phyloP scores from a whole-genome alignment of 1,140 invertebrate genomes.

The Cotesia chilonis region DNA sequence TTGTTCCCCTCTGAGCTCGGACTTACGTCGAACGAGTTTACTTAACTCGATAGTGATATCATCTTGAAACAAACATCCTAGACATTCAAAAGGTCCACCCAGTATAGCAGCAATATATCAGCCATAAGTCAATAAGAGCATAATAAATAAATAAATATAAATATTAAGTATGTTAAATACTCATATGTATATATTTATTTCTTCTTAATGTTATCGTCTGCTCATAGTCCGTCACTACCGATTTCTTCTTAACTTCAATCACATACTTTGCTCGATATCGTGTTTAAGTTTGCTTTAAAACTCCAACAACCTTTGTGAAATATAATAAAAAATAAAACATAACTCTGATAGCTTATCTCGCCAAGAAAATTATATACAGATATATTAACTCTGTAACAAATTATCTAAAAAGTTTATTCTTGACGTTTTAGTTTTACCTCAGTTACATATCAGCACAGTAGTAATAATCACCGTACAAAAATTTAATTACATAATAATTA shows the following conservation, averaged over 20 bases:
- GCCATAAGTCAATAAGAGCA: not conserved
- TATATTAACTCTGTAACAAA: not conserved
- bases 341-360: not conserved
- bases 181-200: no score
- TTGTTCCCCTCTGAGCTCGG: constrained; percentile 1
- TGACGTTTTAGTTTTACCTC: not conserved
- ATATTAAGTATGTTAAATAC: not conserved
- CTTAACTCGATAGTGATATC: constrained; percentile 31
- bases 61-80: constrained; percentile 8
- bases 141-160: not conserved
- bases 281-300: not conserved
- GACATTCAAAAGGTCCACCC: not conserved
- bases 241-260: not conserved
- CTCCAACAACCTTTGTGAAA: not conserved
- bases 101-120: not conserved
- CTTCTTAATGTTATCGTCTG: not conserved
- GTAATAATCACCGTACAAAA: no score
- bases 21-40: constrained; percentile 13
- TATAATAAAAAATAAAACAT: not conserved
- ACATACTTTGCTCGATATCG: not conserved
- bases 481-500: no score
- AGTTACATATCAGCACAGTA: constrained; percentile 1
- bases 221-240: constrained; percentile 10
- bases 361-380: not conserved
- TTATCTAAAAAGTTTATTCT: constrained; percentile 14